These are phyloP conservation scores for Choristoneura rosaceana DNA, from an alignment of 2,888 invertebrate species.

Conservation along the genomic window DNA sequence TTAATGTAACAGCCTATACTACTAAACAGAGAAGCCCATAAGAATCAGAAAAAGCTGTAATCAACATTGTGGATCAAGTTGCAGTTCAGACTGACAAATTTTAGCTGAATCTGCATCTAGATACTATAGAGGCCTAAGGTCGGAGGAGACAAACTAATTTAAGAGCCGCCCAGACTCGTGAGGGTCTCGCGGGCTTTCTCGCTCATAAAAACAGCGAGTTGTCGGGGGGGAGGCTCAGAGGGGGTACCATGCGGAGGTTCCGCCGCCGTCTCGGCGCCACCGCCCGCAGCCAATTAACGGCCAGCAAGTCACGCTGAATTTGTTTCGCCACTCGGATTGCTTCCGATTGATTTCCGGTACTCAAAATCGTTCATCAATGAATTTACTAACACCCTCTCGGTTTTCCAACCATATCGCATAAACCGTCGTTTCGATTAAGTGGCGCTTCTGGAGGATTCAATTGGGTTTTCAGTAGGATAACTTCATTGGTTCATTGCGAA, in stretches of 20 bases:
- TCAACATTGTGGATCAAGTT: background rate
- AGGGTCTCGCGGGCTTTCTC: conserved; percentile 74
- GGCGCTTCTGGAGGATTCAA: conserved; percentile 3
- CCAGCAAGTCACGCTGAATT: conserved; percentile 81
- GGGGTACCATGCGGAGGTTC: conserved; percentile 83
- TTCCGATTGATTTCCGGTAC: conserved; percentile 82
- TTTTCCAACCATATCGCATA: conserved; percentile 45
- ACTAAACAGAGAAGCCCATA: background rate
- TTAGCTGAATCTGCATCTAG: conserved; percentile 54
- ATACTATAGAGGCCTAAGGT: conserved; percentile 58
- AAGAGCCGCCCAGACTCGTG: conserved; percentile 73
- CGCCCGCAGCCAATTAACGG: conserved; percentile 85
- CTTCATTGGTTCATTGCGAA: background rate
- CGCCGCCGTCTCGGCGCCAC: conserved; percentile 85
- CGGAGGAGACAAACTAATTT: conserved; percentile 73
- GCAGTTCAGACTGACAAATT: conserved; percentile 25
- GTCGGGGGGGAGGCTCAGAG: conserved; percentile 66
- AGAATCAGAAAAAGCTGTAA: background rate
- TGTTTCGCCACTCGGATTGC: conserved; percentile 80
- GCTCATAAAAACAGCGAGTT: conserved; percentile 79
- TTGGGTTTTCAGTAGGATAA: conserved; percentile 4
- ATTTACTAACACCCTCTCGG: conserved; percentile 51
- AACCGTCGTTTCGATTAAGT: conserved; percentile 32
- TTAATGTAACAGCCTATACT: conserved; percentile 5
- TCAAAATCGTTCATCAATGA: conserved; percentile 59